Base-by-base conservation (phyloP, 2,888 invertebrate genomes). In the Diloba caeruleocephala region DNA sequence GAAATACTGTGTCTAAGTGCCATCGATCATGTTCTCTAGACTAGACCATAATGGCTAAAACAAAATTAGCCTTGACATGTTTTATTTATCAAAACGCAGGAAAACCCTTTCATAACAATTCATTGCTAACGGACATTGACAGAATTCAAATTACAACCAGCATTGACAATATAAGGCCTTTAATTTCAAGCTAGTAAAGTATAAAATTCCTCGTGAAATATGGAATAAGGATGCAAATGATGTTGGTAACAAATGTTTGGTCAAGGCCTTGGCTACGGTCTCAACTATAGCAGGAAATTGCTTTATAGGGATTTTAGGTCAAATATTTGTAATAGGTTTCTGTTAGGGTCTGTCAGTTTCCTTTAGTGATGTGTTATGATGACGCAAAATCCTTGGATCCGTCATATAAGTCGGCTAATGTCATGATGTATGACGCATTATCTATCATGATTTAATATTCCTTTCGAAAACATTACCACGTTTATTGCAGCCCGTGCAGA, bases 281-380 rank as follows among this genome's bases (percentile, higher is more conserved):
- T n/a, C n/a, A n/a, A 26, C 28, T n/a, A n/a, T 32, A 14, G 21
- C 29, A 51, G 57, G 51, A 63, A 59, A 54, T 56, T 32, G 45
- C 48, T 49, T 33, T 45, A n/a, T 32, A n/a, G 42, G 34, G 31
- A 31, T 57, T 43, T 44, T 19, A 12, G 39, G 43, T 48, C 52
- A 45, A 58, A 44, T 46, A 31, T 50, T 50, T 14, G 42, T 31
- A 32, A 32, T 42, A 32, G 42, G 21, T 33, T 33, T 17, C 25
- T 14, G 15, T 23, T 33, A 42, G 32, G 42, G 23, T 13, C 26
- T 33, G 34, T 33, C 25, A 5, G 17, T 26, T 43, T 34, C 33
- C 32, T 15, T 15, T 26, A 37, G 19, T 31, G 14, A 14, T 14
- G 7, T 10, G 12, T 6, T 29, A 12, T 13, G 13, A 12, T 13